These are phyloP conservation scores for Tonatia bakeri DNA, from an alignment of 2,113 vertebrate species.

Conservation along the genomic window DNA sequence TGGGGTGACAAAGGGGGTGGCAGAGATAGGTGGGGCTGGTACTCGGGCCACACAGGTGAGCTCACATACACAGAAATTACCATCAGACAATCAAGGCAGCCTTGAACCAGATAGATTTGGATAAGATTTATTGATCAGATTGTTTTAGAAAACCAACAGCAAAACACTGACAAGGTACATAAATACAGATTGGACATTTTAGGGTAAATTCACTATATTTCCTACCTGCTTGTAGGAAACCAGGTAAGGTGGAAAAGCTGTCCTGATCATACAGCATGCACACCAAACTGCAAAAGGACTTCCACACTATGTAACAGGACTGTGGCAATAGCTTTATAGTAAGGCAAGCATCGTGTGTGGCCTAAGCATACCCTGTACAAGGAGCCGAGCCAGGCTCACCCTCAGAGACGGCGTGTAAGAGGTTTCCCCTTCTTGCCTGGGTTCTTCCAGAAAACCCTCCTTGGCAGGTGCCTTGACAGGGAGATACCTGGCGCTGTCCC, in stretches of 20 bases:
- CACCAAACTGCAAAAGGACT: constrained; percentile 28
- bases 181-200: constrained; percentile 42
- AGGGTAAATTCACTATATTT: constrained; percentile 19
- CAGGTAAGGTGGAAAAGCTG: background rate
- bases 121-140: constrained; percentile 63
- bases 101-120: constrained; percentile 15
- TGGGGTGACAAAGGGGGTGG: background rate
- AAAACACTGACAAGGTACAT: constrained; percentile 48
- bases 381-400: background rate
- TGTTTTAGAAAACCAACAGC: constrained; percentile 74
- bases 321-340: background rate
- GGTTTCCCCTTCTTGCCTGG: background rate
- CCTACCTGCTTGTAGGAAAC: background rate
- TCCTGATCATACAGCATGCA: background rate
- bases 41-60: background rate
- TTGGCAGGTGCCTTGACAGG: background rate
- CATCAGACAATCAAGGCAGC: constrained; percentile 23
- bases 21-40: background rate
- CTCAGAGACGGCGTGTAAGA: background rate
- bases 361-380: constrained; percentile 21
- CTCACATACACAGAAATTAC: background rate
- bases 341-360: constrained; percentile 52
- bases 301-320: background rate
- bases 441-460: background rate
- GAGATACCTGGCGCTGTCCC: background rate